Evolutionary conservation across 35 echinoderm and acorn worm species (phyloP), one percentile per base, ranked within the genome.

Genomic region (Holothuria glaberrima): DNA sequence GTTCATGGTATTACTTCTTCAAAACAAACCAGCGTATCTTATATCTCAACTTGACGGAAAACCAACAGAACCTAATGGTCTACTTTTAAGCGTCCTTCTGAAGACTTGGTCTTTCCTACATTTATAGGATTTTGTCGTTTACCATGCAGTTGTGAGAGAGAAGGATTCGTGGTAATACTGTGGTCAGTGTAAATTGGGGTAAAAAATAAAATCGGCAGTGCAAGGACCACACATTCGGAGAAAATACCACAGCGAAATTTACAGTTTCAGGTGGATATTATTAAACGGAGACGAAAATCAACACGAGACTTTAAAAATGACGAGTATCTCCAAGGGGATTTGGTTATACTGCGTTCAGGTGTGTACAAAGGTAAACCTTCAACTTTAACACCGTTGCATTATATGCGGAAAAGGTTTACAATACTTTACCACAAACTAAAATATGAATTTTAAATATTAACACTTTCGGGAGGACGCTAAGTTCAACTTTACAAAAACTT

Each of bases 21-120:
- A 84, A 84, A 84, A 84, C 80, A 84, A 84, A 84, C 80, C 57
- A 75, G 33, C 74, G 80, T 84, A 59, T 82, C 46, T 61, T 61
- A 38, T 84, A 48, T 33, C 30, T 59, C 52, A 24, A 84, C 48
- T 31, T 61, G 29, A 84, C 44, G 44, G 17, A 84, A 84, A 84
- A 84, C 80, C 80, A 84, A 84, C 80, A 84, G 34, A 56, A 20
- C 22, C 16, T 84, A 28, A 84, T 33, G 59, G 80, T 84, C 21
- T 78, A 78, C 21, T 78, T 78, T 31, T 78, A 78, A 78, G 74
- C 44, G 31, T 27, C 31, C 12, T 21, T 30, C 25, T 17, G 5
- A 54, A 54, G 50, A 54, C 50, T 54, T 46, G 44, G 50, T 54
- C 50, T 54, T 54, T 48, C 7, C 20, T n/a, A 27, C 24, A 25